A percentile compares a stretch with the other conserved stretches of the same genome.
Evolutionary conservation across 2,888 invertebrate species (phyloP).

Genomic region (Archaeoteleia sp.): DNA sequence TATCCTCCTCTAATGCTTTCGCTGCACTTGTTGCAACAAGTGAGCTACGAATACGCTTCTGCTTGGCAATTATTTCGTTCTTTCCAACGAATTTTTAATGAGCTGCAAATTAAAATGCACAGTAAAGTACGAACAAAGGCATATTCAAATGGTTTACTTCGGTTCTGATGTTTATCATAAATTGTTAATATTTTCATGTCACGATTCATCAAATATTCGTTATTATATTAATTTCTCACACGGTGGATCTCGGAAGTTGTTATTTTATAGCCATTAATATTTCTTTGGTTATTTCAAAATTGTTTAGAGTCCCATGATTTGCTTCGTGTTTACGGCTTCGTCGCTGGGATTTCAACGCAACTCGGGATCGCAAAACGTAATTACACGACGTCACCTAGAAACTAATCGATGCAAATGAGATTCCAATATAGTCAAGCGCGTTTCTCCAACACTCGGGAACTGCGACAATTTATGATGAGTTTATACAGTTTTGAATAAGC

Average conservation of each 20-base stretch:
- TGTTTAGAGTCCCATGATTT: slow-evolving; percentile 4
- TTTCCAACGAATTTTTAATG: no score
- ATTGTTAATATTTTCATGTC: no score
- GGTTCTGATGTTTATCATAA: no score
- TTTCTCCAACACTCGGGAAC: slow-evolving; percentile 24
- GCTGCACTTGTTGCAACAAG: not conserved
- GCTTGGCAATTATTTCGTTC: not conserved
- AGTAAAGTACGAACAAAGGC: not conserved
- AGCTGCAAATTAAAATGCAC: not conserved
- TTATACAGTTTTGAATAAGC: slow-evolving; percentile 21
- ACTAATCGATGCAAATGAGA: slow-evolving; percentile 68
- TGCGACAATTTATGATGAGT: slow-evolving; percentile 32
- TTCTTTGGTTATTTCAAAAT: slow-evolving; percentile 35
- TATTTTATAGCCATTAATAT: slow-evolving; percentile 37
- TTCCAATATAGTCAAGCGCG: slow-evolving; percentile 63
- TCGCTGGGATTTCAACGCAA: slow-evolving; percentile 38
- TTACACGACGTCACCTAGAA: slow-evolving; percentile 65
- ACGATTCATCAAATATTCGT: no score
- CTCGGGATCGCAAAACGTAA: slow-evolving; percentile 60
- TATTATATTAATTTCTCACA: no score
- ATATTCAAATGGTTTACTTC: no score
- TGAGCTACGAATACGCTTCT: not conserved
- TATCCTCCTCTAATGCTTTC: slow-evolving; percentile 2
- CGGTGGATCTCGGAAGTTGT: slow-evolving; percentile 37
- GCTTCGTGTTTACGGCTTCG: slow-evolving; percentile 51